A percentile compares a stretch with the other conserved stretches of the same genome.
phyloP scores from a whole-genome alignment of 2,888 invertebrate species.

The Holacanthella duospinosa region DNA sequence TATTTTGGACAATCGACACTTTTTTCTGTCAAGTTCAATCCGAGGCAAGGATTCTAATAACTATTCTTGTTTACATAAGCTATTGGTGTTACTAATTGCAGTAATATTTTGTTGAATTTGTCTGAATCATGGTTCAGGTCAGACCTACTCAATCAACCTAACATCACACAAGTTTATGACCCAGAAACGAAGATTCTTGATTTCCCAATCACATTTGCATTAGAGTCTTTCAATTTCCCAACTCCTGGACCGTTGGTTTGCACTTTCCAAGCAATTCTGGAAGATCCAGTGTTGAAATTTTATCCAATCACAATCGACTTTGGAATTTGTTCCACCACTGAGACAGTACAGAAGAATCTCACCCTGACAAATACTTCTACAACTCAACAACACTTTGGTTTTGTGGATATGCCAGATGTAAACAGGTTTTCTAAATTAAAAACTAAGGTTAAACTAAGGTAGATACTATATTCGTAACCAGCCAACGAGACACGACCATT shows the following conservation, averaged over 20 bases:
- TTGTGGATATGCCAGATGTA: slow-evolving; percentile 20
- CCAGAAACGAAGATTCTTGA: slow-evolving; percentile 16
- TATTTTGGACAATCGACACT: slow-evolving; percentile 6
- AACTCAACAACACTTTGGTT: slow-evolving; percentile 16
- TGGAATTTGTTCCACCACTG: slow-evolving; percentile 15
- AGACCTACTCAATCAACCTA: neutral
- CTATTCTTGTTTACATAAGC: neutral
- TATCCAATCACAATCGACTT: slow-evolving; percentile 15
- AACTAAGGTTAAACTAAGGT: no score
- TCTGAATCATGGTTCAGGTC: neutral
- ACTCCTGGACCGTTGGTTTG: slow-evolving; percentile 13
- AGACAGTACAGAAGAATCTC: slow-evolving; percentile 13
- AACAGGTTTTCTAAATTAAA: neutral
- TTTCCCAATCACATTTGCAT: slow-evolving; percentile 20
- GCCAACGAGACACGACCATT: no score
- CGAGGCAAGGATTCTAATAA: slow-evolving; percentile 10
- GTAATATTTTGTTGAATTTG: neutral
- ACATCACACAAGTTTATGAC: slow-evolving; percentile 13
- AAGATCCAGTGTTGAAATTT: slow-evolving; percentile 10
- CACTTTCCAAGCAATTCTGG: slow-evolving; percentile 19
- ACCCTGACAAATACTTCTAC: slow-evolving; percentile 12
- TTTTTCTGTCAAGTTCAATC: slow-evolving; percentile 19
- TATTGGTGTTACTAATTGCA: neutral
- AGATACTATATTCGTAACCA: no score
- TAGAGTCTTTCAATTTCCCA: slow-evolving; percentile 12